Evolutionary conservation across 2,113 vertebrate species (phyloP).

Genomic region (Trichomycterus rosablanca): DNA sequence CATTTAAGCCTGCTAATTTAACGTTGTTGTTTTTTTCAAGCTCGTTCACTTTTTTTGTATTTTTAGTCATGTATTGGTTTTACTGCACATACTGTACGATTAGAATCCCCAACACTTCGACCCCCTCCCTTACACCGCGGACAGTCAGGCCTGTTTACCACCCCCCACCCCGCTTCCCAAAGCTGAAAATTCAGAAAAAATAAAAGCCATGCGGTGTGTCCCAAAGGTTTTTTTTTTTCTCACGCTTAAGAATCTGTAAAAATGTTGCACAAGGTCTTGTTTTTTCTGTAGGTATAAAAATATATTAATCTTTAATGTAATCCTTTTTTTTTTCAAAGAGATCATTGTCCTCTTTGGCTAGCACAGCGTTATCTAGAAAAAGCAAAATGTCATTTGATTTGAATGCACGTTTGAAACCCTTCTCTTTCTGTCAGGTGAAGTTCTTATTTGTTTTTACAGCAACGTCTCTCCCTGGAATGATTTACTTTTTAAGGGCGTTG

Average conservation of each 20-base stretch:
- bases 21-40: constrained; percentile 7
- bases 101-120: constrained; percentile 60
- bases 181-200: constrained; percentile 70
- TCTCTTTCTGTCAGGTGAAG: constrained; percentile 64
- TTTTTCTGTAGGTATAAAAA: constrained; percentile 80
- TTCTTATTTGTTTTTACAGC: constrained; percentile 63
- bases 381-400: constrained; percentile 67
- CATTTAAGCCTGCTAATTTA: constrained; percentile 17
- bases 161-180: too few species aligned
- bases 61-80: constrained; percentile 48
- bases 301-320: constrained; percentile 82
- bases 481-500: constrained; percentile 31
- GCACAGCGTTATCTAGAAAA: constrained; percentile 77
- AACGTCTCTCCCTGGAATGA: constrained; percentile 57
- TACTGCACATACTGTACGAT: constrained; percentile 60
- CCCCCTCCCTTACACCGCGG: constrained; percentile 66
- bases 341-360: constrained; percentile 76
- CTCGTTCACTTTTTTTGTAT: constrained; percentile 29
- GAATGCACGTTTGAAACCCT: constrained; percentile 65
- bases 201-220: constrained; percentile 74
- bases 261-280: constrained; percentile 82
- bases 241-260: constrained; percentile 83
- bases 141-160: constrained; percentile 57
- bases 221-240: constrained; percentile 73
- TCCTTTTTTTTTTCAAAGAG: constrained; percentile 74